These are phyloP conservation scores for Pyrgilauda ruficollis DNA, from an alignment of 2,113 vertebrate genomes.

Conservation along the genomic window DNA sequence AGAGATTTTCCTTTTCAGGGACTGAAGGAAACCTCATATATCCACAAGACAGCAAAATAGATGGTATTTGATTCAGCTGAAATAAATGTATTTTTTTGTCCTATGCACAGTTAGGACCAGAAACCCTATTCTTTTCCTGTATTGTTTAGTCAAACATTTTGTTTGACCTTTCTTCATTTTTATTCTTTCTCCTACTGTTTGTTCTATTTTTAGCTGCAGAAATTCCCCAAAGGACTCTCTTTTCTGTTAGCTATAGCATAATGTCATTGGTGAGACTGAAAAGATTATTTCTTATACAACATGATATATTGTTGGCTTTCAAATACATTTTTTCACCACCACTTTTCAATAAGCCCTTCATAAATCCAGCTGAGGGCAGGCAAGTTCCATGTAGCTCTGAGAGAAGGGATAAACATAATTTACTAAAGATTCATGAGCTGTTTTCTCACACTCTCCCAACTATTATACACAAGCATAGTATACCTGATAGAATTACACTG, in stretches of 20 bases:
- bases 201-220: neutral
- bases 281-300: constrained; percentile 8
- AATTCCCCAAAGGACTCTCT: neutral
- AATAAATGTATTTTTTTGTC: neutral
- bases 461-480: neutral
- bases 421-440: constrained; percentile 26
- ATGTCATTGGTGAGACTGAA: neutral
- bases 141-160: neutral
- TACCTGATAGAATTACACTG: constrained; percentile 8
- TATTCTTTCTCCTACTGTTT: neutral
- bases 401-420: neutral
- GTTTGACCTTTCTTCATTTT: neutral
- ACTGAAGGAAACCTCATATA: neutral
- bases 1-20: neutral
- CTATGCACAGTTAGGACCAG: neutral
- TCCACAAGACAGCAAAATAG: neutral
- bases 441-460: constrained; percentile 15
- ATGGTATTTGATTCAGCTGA: neutral
- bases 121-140: neutral
- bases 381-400: constrained; percentile 57
- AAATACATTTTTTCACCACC: neutral
- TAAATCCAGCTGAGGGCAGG: constrained; percentile 71
- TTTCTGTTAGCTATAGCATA: neutral
- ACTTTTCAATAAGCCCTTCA: constrained; percentile 11
- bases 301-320: neutral